A percentile compares a stretch with the other conserved stretches of the same genome.
phyloP scores from a whole-genome alignment of 2,888 invertebrate genomes.

The Ennomos fuscantarius region DNA sequence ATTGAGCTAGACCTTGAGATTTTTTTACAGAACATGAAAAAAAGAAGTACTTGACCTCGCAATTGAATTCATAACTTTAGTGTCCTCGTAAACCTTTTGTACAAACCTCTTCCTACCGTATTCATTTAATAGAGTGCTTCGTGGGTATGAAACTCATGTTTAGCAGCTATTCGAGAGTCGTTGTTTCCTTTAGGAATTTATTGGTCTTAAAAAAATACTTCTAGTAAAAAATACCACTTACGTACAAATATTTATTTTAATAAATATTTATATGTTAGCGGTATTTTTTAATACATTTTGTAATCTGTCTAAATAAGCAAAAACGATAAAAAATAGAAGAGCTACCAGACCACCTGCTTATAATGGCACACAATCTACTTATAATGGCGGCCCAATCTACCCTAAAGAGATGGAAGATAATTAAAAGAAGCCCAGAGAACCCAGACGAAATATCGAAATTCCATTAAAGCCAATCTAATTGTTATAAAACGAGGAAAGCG shows the following conservation, averaged over 20 bases:
- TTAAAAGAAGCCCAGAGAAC: slow-evolving; percentile 5
- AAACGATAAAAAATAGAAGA: too few relatives aligned
- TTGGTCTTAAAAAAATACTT: too few relatives aligned
- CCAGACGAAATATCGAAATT: slow-evolving; percentile 6
- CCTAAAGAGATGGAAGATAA: background rate
- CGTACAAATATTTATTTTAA: too few relatives aligned
- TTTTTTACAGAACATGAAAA: background rate
- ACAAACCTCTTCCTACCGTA: slow-evolving; percentile 9
- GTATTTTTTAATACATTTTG: too few relatives aligned
- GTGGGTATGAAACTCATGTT: slow-evolving; percentile 23
- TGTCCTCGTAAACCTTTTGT: slow-evolving; percentile 27
- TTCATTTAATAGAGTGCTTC: slow-evolving; percentile 38
- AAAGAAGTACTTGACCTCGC: background rate
- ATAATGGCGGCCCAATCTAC: background rate
- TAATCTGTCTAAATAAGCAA: too few relatives aligned
- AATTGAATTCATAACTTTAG: slow-evolving; percentile 20
- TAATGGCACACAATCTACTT: too few relatives aligned
- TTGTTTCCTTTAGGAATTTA: slow-evolving; percentile 8
- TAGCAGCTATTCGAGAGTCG: slow-evolving; percentile 15
- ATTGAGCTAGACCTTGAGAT: too few relatives aligned
- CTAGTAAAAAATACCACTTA: too few relatives aligned
- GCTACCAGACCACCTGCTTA: background rate
- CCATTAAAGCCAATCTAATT: slow-evolving; percentile 16
- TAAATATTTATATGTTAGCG: slow-evolving; percentile 1
- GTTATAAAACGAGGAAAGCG: slow-evolving; percentile 11